Evolutionary conservation across 2,888 invertebrate genomes (phyloP), one percentile per base, ranked within the genome.

Genomic region (Nemotelus pantherinus): DNA sequence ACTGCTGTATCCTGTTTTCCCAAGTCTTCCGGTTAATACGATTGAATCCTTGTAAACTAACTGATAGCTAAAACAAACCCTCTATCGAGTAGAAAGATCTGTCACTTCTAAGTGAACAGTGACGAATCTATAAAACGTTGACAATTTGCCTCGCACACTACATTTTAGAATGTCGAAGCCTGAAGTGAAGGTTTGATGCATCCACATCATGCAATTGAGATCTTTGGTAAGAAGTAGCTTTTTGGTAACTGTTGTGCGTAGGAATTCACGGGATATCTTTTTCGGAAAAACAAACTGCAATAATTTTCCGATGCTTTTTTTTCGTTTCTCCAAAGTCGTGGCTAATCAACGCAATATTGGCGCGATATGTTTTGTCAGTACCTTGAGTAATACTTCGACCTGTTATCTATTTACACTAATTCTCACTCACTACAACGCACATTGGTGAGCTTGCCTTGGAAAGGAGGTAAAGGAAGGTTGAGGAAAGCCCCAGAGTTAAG

Each of bases 311-410:
- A 76, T 45, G 39, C 9, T 41, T n/a, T 44, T 3, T 53, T 65
- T 76, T 6, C 76, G 64, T 55, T 76, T 65, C n/a, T 76, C 55
- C 55, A 76, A 53, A 25, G 44, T 76, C 76, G 25, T 65, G 55
- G 43, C 65, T 65, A 2, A 65, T 45, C 76, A 65, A 76, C 0
- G 76, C 64, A 3, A 76, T 53, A 7, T 65, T 65, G 2, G 76
- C 76, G n/a, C 65, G 39, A n/a, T 65, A 76, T 2, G 65, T n/a
- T 64, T 65, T 76, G n/a, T 76, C 76, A 0, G 76, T 44, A 25
- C 25, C 25, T 25, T 25, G 25, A 1, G 25, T 25, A 25, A 25
- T 25, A 25, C 25, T 25, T 25, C 25, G 25, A 25, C 25, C 25
- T 25, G 25, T 25, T 25, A 25, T 25, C 25, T 25, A 25, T 5